Percentiles rank a stretch among this genome's conserved stretches.
phyloP scores from a whole-genome alignment of 2,797 vertebrate species.

The Macroramphosus scolopax region DNA sequence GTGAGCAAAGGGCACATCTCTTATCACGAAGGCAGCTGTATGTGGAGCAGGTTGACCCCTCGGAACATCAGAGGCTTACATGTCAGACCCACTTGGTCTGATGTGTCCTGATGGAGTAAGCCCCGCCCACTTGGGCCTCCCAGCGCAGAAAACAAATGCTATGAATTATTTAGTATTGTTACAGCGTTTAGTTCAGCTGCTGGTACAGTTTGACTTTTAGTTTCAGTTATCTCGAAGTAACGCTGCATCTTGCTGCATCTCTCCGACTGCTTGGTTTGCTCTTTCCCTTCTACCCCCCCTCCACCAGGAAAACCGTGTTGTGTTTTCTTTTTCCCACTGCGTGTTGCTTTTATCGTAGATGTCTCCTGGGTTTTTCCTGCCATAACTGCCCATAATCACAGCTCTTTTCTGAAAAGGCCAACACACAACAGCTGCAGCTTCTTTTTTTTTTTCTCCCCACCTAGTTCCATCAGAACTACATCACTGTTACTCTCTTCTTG shows the following conservation, averaged over 20 bases:
- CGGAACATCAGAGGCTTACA: too few relatives aligned
- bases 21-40: too few relatives aligned
- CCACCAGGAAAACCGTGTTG: too few relatives aligned
- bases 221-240: slow-evolving; percentile 15
- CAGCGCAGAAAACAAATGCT: slow-evolving; percentile 44
- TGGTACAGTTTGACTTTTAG: slow-evolving; percentile 45
- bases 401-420: slow-evolving; percentile 43
- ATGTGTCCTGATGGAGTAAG: slow-evolving; percentile 34
- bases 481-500: slow-evolving; percentile 14
- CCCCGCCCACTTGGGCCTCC: slow-evolving; percentile 26
- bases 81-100: slow-evolving; percentile 25
- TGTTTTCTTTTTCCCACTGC: slow-evolving; percentile 1
- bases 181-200: slow-evolving; percentile 30
- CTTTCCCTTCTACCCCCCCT: too few relatives aligned
- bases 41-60: too few relatives aligned
- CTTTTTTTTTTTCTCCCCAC: slow-evolving; percentile 2
- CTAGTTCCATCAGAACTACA: slow-evolving; percentile 19
- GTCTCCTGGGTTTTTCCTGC: slow-evolving; percentile 34
- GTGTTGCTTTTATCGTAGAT: slow-evolving; percentile 18
- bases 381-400: slow-evolving; percentile 45
- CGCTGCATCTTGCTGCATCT: neutral
- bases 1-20: too few relatives aligned
- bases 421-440: slow-evolving; percentile 36
- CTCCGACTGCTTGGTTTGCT: neutral
- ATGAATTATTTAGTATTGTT: slow-evolving; percentile 55